Percentiles rank a stretch among this genome's conserved stretches.
Conservation (phyloP, 2,113 vertebrate species). For the Hemichromis elongatus region DNA sequence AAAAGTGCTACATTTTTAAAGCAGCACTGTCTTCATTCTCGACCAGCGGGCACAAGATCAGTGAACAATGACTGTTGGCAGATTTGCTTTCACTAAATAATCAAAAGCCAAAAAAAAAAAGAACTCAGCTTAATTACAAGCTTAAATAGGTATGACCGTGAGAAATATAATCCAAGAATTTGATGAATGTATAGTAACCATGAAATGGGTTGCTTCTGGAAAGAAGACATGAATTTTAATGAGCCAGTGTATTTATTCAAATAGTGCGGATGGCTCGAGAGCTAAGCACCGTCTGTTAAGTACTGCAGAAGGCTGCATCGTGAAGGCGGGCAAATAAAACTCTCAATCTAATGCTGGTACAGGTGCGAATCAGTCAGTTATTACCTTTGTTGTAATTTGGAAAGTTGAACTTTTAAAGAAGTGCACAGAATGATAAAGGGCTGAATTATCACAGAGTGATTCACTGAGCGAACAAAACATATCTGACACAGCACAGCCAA, state of each 20-base stretch:
- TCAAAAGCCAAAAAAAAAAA: neutral
- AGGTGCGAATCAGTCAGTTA: neutral
- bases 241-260: constrained; percentile 20
- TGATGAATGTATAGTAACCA: constrained; percentile 42
- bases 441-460: neutral
- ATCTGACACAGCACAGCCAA: neutral
- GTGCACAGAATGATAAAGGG: neutral
- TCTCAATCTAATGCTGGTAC: neutral
- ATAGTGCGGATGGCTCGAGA: neutral
- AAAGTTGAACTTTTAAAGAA: neutral
- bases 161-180: constrained; percentile 6
- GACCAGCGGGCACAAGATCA: neutral
- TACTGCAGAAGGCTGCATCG: neutral
- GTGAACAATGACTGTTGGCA: neutral
- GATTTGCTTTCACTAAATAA: neutral
- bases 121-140: neutral
- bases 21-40: neutral
- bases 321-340: neutral
- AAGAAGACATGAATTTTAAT: constrained; percentile 33
- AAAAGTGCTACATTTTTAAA: neutral
- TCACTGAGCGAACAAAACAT: neutral
- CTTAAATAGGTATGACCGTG: neutral
- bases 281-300: constrained; percentile 4
- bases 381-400: neutral
- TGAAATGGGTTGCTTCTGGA: constrained; percentile 21